phyloP scores from a whole-genome alignment of 2,113 vertebrate genomes.

The Brienomyrus longianalis region DNA sequence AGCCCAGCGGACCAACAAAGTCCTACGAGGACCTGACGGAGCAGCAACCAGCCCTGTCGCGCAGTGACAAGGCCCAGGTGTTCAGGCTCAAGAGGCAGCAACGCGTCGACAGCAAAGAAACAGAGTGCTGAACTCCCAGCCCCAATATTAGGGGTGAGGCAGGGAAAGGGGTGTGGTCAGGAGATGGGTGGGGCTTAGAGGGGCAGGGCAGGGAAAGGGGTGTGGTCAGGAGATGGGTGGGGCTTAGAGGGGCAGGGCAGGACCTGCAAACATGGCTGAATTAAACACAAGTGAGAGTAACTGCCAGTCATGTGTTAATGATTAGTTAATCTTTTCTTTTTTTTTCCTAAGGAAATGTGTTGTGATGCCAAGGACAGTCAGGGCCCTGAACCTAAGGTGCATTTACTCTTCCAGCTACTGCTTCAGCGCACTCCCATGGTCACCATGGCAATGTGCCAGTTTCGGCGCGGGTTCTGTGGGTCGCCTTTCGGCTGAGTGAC shows the following conservation, averaged over 20 bases:
- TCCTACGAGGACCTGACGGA: conserved; percentile 93
- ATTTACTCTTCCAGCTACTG: not conserved
- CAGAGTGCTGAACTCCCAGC: conserved; percentile 69
- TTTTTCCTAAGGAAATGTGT: not conserved
- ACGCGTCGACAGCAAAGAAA: conserved; percentile 86
- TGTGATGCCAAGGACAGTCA: not conserved
- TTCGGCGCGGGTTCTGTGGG: not conserved
- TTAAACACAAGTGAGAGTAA: not conserved
- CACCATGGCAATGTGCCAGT: not conserved
- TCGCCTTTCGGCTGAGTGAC: not conserved
- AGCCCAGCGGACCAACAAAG: conserved; percentile 68
- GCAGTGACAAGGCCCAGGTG: conserved; percentile 69
- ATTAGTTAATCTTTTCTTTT: not conserved
- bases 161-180: not conserved
- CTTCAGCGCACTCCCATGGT: not conserved
- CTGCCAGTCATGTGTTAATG: not conserved
- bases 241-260: not conserved
- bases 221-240: not conserved
- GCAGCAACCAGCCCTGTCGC: conserved; percentile 46
- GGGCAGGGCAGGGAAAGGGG: not conserved
- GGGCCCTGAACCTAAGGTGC: not conserved
- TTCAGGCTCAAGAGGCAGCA: conserved; percentile 83
- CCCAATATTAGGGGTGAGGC: not conserved
- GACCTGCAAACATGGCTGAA: not conserved
- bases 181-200: not conserved